These are phyloP conservation scores for Centroberyx gerrardi DNA, from an alignment of 2,797 vertebrate genomes.

Conservation along the genomic window DNA sequence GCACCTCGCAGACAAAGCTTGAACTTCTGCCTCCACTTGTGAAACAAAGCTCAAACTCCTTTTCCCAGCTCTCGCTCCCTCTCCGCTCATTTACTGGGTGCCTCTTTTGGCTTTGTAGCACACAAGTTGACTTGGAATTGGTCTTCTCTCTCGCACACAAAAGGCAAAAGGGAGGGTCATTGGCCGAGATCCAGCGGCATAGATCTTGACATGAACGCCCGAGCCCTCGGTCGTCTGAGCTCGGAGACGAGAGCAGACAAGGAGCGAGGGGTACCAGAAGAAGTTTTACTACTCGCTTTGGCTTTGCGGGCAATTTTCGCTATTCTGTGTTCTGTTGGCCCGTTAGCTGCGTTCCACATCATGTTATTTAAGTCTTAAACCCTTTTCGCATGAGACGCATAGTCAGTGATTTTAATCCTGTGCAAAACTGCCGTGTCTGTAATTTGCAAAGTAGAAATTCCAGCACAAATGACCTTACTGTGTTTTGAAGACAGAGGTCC, in stretches of 20 bases:
- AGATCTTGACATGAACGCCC: conserved; percentile 62
- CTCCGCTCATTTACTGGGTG: conserved; percentile 64
- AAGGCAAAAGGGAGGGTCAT: conserved; percentile 69
- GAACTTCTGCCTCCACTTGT: conserved; percentile 78
- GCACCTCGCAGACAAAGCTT: conserved; percentile 77
- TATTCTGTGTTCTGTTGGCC: conserved; percentile 6
- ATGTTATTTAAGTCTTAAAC: conserved; percentile 32
- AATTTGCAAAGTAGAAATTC: too few relatives aligned
- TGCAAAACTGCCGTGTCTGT: too few relatives aligned
- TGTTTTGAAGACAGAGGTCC: too few relatives aligned
- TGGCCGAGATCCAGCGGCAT: conserved; percentile 60
- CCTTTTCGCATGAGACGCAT: too few relatives aligned
- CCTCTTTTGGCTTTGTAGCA: conserved; percentile 69
- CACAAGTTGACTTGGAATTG: conserved; percentile 71
- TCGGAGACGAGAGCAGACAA: conserved; percentile 34
- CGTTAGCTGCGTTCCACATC: conserved; percentile 37
- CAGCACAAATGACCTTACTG: too few relatives aligned
- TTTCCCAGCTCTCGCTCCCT: conserved; percentile 66
- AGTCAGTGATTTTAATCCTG: too few relatives aligned
- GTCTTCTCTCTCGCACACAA: conserved; percentile 66
- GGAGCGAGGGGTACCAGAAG: conserved; percentile 16
- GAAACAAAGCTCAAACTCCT: conserved; percentile 85
- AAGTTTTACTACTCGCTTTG: conserved; percentile 55
- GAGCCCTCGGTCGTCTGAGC: conserved; percentile 32
- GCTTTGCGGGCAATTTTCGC: conserved; percentile 19